Conservation (phyloP, 2,113 vertebrate species). For the Cervus canadensis region DNA sequence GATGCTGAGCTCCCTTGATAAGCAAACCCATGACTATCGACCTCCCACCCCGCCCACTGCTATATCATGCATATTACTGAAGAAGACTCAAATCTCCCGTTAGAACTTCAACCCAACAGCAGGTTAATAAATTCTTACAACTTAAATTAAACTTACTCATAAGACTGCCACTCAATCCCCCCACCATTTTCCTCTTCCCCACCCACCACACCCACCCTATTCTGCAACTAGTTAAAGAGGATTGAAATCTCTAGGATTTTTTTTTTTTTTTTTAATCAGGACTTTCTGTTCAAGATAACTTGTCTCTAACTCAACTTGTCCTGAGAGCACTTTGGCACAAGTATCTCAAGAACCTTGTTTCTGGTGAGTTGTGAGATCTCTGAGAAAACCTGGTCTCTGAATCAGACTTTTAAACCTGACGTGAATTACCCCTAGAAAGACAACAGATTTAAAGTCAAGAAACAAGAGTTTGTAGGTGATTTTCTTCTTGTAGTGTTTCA, state of each 20-base stretch:
- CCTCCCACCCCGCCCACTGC: background rate
- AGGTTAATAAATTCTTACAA: constrained; percentile 45
- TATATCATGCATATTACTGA: background rate
- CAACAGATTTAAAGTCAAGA: background rate
- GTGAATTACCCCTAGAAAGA: background rate
- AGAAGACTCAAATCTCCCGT: background rate
- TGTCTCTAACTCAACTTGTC: background rate
- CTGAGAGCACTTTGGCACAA: accelerated
- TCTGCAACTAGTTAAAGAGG: background rate
- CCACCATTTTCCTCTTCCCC: background rate
- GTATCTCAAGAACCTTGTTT: background rate
- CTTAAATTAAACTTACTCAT: background rate
- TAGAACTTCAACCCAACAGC: constrained; percentile 28
- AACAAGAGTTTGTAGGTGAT: background rate
- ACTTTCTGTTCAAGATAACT: background rate
- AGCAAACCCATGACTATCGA: background rate
- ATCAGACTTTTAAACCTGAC: background rate
- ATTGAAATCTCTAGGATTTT: background rate
- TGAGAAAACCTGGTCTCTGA: background rate
- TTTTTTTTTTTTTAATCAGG: background rate
- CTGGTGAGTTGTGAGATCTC: background rate
- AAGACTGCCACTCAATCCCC: background rate
- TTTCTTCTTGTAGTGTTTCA: background rate
- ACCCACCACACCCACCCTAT: background rate
- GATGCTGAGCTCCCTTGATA: constrained; percentile 38